Percentiles rank a stretch among this genome's conserved stretches.
phyloP scores from a whole-genome alignment of 2,888 invertebrate genomes.

The Rotaria sp. region DNA sequence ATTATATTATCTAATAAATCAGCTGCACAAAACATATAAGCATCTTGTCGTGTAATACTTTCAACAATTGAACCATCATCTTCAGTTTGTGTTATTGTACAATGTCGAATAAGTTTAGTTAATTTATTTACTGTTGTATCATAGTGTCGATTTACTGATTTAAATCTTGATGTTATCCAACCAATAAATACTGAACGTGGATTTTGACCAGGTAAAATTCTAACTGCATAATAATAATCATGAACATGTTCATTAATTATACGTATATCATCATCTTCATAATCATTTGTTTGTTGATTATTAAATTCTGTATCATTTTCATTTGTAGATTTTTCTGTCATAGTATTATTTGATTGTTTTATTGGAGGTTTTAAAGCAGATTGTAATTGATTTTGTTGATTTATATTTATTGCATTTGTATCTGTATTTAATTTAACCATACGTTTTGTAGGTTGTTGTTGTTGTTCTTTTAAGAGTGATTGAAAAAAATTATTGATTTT shows the following conservation, averaged over 20 bases:
- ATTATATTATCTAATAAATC: constrained; percentile 88
- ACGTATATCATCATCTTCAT: constrained; percentile 46
- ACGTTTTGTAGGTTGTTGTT: not conserved
- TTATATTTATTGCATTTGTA: not conserved
- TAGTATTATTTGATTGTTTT: not conserved
- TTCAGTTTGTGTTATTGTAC: constrained; percentile 34
- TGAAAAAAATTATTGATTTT: not conserved
- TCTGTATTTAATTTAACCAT: not conserved
- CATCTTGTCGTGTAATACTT: constrained; percentile 68
- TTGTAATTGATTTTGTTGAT: not conserved
- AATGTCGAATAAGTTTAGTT: constrained; percentile 27
- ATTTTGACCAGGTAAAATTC: constrained; percentile 86
- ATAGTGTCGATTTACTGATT: constrained; percentile 47
- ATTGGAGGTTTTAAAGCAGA: not conserved
- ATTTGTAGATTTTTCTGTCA: not conserved
- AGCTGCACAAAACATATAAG: constrained; percentile 93
- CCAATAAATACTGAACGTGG: constrained; percentile 90
- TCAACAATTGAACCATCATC: constrained; percentile 36
- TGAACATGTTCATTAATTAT: constrained; percentile 64
- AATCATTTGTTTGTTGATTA: not conserved
- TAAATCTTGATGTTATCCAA: constrained; percentile 96
- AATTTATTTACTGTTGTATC: constrained; percentile 45
- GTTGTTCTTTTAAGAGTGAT: not conserved
- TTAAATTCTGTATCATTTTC: not conserved
- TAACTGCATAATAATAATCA: constrained; percentile 83